Evolutionary conservation across 2,888 invertebrate species (phyloP).

Genomic region (Cephus runcator): DNA sequence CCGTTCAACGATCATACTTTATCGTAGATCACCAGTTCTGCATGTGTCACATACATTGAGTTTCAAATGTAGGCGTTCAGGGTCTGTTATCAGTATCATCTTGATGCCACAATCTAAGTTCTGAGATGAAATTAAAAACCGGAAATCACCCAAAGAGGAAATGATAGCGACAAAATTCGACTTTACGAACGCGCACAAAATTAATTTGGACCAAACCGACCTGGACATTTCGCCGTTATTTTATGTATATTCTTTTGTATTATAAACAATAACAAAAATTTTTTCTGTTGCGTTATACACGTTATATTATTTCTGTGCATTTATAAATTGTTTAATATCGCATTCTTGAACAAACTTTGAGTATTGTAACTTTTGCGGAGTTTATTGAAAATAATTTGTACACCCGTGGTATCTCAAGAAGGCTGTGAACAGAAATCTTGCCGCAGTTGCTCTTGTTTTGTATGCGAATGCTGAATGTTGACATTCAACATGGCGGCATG

Average conservation of each 20-base stretch:
- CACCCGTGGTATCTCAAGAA: constrained; percentile 15
- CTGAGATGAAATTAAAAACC: neutral
- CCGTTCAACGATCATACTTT: neutral
- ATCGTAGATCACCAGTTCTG: neutral
- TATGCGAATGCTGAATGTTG: constrained; percentile 68
- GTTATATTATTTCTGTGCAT: neutral
- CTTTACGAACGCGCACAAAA: neutral
- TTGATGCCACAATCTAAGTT: neutral
- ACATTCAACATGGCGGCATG: constrained; percentile 96
- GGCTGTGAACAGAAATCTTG: constrained; percentile 17
- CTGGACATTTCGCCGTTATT: neutral
- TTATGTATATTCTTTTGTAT: neutral
- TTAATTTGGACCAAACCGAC: neutral
- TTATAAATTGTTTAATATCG: neutral
- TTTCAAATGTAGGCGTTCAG: neutral
- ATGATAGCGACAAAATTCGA: neutral
- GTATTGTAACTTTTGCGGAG: neutral
- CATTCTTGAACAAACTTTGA: neutral
- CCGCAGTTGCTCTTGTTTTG: constrained; percentile 30
- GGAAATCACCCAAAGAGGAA: neutral
- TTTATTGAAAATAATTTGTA: neutral
- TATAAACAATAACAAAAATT: neutral
- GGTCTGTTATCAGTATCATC: neutral
- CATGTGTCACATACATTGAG: neutral
- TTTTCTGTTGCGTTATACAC: neutral